Evolutionary conservation across 2,797 vertebrate genomes (phyloP).

Genomic region (Rhodeus uyekii): DNA sequence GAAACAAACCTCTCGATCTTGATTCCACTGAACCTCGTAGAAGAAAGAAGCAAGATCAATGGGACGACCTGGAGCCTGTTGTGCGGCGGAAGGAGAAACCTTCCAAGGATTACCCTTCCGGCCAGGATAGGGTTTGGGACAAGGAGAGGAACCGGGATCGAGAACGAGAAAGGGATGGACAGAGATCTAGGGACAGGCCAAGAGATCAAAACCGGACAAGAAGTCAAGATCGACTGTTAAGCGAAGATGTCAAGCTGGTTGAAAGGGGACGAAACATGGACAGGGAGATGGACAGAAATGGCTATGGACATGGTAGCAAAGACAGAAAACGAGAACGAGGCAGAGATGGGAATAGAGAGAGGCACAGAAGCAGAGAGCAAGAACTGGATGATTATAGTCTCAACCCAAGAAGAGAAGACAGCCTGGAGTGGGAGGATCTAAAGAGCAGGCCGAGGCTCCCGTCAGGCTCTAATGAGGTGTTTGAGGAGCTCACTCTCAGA

Average conservation of each 20-base stretch:
- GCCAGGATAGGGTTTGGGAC: conserved; percentile 61
- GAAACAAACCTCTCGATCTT: conserved; percentile 11
- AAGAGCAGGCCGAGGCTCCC: conserved; percentile 56
- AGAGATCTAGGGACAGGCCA: conserved; percentile 44
- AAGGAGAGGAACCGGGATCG: conserved; percentile 56
- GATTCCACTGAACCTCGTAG: conserved; percentile 36
- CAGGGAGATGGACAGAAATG: conserved; percentile 51
- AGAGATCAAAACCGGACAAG: conserved; percentile 31
- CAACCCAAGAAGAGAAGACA: conserved; percentile 39
- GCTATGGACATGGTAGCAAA: conserved; percentile 30
- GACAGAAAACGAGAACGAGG: conserved; percentile 56
- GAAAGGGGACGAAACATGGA: conserved; percentile 41
- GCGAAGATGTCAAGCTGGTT: background rate
- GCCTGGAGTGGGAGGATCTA: conserved; percentile 63
- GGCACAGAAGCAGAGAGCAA: conserved; percentile 53
- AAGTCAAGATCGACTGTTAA: conserved; percentile 23
- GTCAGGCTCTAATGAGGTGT: conserved; percentile 67
- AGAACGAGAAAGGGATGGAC: conserved; percentile 33
- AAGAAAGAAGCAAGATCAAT: conserved; percentile 53
- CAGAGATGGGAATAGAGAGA: conserved; percentile 51
- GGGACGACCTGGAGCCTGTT: conserved; percentile 59
- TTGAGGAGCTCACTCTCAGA: conserved; percentile 60
- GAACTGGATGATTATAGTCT: conserved; percentile 54
- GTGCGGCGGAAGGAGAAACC: conserved; percentile 71
- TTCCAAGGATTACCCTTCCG: conserved; percentile 59